phyloP scores from a whole-genome alignment of 2,888 invertebrate species.

The Nowickia ferox region DNA sequence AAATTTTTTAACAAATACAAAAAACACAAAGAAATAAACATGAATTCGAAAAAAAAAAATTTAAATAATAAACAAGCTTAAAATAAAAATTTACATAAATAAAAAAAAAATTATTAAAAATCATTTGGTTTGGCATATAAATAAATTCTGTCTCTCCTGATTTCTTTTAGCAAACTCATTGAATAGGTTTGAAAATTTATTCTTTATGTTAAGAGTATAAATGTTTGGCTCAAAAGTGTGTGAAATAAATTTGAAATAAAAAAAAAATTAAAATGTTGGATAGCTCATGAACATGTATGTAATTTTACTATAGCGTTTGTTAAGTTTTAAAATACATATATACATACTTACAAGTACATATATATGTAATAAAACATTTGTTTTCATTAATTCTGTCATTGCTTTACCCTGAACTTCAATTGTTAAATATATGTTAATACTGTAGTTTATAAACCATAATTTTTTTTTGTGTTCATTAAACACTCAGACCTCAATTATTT shows the following conservation, averaged over 20 bases:
- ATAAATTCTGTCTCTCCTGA: no score
- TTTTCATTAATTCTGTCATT: slow-evolving; percentile 28
- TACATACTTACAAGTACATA: no score
- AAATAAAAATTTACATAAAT: no score
- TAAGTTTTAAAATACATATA: background rate
- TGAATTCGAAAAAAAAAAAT: background rate
- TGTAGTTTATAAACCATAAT: slow-evolving; percentile 16
- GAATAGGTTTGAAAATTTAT: no score
- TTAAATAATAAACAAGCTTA: background rate
- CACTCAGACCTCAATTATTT: slow-evolving; percentile 3
- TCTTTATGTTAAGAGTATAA: no score
- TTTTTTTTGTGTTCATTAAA: background rate
- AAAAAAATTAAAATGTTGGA: no score
- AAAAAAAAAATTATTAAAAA: no score
- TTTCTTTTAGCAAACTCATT: no score
- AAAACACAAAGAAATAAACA: background rate
- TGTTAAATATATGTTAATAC: background rate
- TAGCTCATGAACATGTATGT: no score
- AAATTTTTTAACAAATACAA: background rate
- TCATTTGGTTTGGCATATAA: no score
- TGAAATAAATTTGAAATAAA: no score
- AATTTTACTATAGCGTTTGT: slow-evolving; percentile 3
- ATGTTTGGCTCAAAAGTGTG: no score
- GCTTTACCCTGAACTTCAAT: slow-evolving; percentile 51
- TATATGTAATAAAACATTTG: background rate